Conservation (phyloP, 2,113 vertebrate genomes). For the Malurus cyaneus region DNA sequence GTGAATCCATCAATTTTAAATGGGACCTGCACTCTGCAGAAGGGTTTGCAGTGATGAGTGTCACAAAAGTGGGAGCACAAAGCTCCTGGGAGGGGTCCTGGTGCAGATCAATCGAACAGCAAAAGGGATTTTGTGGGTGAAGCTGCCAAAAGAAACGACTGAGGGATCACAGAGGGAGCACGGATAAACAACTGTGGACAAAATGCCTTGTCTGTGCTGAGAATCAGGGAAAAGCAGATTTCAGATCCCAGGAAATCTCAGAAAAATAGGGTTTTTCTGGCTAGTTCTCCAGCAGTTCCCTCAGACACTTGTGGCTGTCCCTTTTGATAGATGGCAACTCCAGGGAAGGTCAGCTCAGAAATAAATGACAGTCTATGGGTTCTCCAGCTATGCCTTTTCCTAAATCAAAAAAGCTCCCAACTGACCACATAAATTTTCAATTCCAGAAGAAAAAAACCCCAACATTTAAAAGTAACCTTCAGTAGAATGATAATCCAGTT, state of each 20-base stretch:
- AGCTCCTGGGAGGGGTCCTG: background rate
- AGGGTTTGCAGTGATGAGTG: background rate
- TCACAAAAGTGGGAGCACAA: background rate
- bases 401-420: background rate
- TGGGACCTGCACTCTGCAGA: background rate
- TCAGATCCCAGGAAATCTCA: background rate
- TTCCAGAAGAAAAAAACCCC: background rate
- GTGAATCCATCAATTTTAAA: background rate
- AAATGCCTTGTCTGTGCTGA: background rate
- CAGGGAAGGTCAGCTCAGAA: background rate
- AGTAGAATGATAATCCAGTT: background rate
- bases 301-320: background rate
- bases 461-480: background rate
- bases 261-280: background rate
- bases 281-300: background rate
- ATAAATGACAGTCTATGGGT: background rate
- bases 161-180: background rate
- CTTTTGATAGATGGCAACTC: background rate
- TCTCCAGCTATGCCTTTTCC: background rate
- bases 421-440: background rate
- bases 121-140: background rate
- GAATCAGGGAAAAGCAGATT: background rate
- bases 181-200: background rate
- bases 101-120: background rate
- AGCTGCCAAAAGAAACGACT: background rate